Base-by-base conservation (phyloP, 2,888 invertebrate genomes). In the Cantharis rustica region DNA sequence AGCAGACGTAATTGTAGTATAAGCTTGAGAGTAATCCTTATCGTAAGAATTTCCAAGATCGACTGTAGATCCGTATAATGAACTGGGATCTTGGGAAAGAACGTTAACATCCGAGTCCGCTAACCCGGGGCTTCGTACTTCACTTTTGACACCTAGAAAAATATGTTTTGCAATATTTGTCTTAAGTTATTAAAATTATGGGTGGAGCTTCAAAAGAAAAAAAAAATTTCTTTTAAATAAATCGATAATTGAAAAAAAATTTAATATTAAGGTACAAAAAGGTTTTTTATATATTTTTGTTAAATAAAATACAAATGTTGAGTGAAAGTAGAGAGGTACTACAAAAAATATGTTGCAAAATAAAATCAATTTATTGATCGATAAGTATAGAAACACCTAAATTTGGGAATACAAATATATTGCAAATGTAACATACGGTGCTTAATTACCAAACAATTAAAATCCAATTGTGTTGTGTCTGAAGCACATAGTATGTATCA, bases 81-180 rank as follows among this genome's bases (percentile, higher is more conserved):
- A 79, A 64, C 85, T 80, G 68, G 86, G 81, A 80, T 87, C 86
- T 81, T 86, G 85, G 4, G 86, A 80, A 62, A 90, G 86, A 73
- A 90, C 90, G 72, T 81, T 89, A 68, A 84, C 84, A 72, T 85
- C 86, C 20, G 85, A 79, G 81, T 91, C 92, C 83, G 91, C 90
- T 84, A 92, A 89, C 82, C 91, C 91, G 66, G 93, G 93, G 88
- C 93, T 93, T 83, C 93, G 92, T 82, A 93, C 92, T 88, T 94
- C 94, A 84, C 93, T 93, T 89, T 94, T 94, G 80, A 94, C 93
- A 79, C 91, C 88, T 86, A 72, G 23, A 83, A 82, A 27, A 61
- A 31, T 73, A 7, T 0, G 31, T 31, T 13, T 31, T n/a, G 0
- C 4, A 31, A 31, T 13, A 31, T 27, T 10, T 27, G 10, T 3